Evolutionary conservation across 2,888 invertebrate genomes (phyloP).

Genomic region (Tanytarsus gracilentus): DNA sequence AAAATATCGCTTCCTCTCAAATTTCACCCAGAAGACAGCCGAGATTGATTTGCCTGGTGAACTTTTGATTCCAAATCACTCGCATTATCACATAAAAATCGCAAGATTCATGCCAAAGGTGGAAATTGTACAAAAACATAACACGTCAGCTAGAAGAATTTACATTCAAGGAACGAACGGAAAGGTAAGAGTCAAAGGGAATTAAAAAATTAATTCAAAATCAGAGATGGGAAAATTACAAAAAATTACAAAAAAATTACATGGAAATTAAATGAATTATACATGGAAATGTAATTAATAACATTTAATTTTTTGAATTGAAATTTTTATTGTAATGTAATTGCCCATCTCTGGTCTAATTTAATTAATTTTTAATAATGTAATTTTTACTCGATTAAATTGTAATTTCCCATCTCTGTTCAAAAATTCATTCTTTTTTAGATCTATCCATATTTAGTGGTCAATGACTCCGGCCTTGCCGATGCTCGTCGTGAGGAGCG

Average conservation of each 20-base stretch:
- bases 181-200: constrained; percentile 44
- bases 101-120: constrained; percentile 95
- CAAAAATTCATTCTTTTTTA: not conserved
- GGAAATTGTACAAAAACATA: constrained; percentile 93
- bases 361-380: too few relatives aligned
- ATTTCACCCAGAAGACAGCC: constrained; percentile 90
- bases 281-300: too few relatives aligned
- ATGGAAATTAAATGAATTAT: too few relatives aligned
- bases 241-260: too few relatives aligned
- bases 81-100: constrained; percentile 91
- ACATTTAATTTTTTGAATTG: too few relatives aligned
- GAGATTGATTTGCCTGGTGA: constrained; percentile 95
- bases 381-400: too few relatives aligned
- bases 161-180: constrained; percentile 96
- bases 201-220: not conserved
- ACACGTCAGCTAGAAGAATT: constrained; percentile 79
- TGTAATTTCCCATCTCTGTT: too few relatives aligned
- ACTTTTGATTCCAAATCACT: constrained; percentile 86
- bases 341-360: too few relatives aligned
- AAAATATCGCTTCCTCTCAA: constrained; percentile 88
- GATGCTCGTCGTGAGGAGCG: constrained; percentile 92
- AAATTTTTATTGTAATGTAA: too few relatives aligned
- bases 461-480: constrained; percentile 87
- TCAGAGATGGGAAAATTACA: not conserved
- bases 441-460: constrained; percentile 90